Evolutionary conservation across 2,797 vertebrate species (phyloP).

Genomic region (Morelia viridis): DNA sequence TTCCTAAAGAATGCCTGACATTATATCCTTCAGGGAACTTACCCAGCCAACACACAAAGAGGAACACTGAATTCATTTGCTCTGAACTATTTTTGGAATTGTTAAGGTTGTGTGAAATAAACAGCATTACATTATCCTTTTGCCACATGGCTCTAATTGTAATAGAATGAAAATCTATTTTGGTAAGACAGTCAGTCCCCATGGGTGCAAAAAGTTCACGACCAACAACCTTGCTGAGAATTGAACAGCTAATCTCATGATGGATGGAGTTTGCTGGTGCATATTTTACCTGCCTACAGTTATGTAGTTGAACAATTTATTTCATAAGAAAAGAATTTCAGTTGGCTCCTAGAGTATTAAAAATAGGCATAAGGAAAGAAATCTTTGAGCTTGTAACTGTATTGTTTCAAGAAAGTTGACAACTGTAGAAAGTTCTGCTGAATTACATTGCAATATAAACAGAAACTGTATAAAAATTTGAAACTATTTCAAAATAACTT

Average conservation of each 20-base stretch:
- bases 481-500: slow-evolving; percentile 66
- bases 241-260: slow-evolving; percentile 26
- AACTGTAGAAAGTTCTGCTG: slow-evolving; percentile 60
- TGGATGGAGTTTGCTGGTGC: slow-evolving; percentile 43
- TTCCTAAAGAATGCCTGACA: slow-evolving; percentile 16
- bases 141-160: slow-evolving; percentile 33
- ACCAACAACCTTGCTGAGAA: slow-evolving; percentile 39
- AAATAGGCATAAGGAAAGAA: slow-evolving; percentile 46
- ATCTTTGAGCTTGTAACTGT: slow-evolving; percentile 45
- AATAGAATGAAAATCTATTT: slow-evolving; percentile 36
- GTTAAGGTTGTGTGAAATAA: slow-evolving; percentile 42
- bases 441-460: slow-evolving; percentile 58
- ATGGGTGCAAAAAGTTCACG: slow-evolving; percentile 37
- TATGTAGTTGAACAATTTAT: slow-evolving; percentile 43
- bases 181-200: slow-evolving; percentile 41
- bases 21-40: background rate
- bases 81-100: slow-evolving; percentile 28
- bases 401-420: slow-evolving; percentile 54
- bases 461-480: slow-evolving; percentile 65
- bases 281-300: slow-evolving; percentile 33
- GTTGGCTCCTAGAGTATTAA: slow-evolving; percentile 40
- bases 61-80: slow-evolving; percentile 24
- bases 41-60: slow-evolving; percentile 36
- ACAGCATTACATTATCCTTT: slow-evolving; percentile 38
- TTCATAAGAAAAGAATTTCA: slow-evolving; percentile 47